phyloP scores from a whole-genome alignment of 2,888 invertebrate species.

The Caenorhabditis plicata region DNA sequence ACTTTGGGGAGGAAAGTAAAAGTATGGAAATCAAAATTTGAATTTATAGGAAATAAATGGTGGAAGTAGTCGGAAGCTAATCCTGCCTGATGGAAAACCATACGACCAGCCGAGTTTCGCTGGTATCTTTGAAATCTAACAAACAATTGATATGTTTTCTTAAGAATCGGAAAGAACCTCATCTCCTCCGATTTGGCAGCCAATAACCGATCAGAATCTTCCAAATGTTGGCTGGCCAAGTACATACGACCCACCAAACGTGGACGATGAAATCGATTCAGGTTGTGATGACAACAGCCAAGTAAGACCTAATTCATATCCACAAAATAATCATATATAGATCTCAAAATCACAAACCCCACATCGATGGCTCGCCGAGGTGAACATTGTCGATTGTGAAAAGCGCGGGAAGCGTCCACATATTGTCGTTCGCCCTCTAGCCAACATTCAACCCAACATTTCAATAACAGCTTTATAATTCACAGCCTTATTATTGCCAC shows the following conservation, averaged over 20 bases:
- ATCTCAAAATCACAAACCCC: no score
- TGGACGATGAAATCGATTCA: slow-evolving; percentile 51
- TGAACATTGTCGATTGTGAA: slow-evolving; percentile 48
- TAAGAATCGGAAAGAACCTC: slow-evolving; percentile 23
- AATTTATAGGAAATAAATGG: slow-evolving; percentile 19
- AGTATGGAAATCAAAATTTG: no score
- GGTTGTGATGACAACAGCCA: slow-evolving; percentile 49
- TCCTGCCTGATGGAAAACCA: slow-evolving; percentile 5
- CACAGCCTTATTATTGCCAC: no score
- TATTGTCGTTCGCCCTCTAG: slow-evolving; percentile 37
- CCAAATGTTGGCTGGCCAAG: slow-evolving; percentile 45
- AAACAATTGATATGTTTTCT: neutral
- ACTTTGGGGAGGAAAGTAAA: no score
- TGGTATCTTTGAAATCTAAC: slow-evolving; percentile 3
- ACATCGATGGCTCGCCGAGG: slow-evolving; percentile 51
- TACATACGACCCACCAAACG: slow-evolving; percentile 26
- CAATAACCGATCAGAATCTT: slow-evolving; percentile 38
- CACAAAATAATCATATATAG: slow-evolving; percentile 5
- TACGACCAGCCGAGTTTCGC: slow-evolving; percentile 23
- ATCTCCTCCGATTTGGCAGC: slow-evolving; percentile 52
- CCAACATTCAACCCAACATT: slow-evolving; percentile 12
- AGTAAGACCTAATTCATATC: slow-evolving; percentile 8
- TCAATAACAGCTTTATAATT: slow-evolving; percentile 32
- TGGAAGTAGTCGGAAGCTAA: slow-evolving; percentile 17
- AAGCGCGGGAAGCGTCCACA: slow-evolving; percentile 33